A percentile compares a stretch with the other conserved stretches of the same genome.
Conservation (phyloP, 2,797 vertebrate species). For the Galaxias olidus region DNA sequence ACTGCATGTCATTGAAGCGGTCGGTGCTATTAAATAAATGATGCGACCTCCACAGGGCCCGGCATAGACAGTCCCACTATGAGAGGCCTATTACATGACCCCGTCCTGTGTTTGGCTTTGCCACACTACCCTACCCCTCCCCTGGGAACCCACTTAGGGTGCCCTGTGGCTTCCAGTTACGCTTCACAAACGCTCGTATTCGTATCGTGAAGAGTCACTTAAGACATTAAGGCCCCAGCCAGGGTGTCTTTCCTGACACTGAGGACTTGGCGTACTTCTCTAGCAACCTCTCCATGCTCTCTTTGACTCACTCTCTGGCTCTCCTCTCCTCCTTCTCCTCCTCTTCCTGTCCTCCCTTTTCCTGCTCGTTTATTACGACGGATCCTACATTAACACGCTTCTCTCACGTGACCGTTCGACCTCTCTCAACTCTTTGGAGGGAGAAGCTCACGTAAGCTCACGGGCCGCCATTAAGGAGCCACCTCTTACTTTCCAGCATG, state of each 20-base stretch:
- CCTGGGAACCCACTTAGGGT: slow-evolving; percentile 53
- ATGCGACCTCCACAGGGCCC: slow-evolving; percentile 57
- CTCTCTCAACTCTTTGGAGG: background rate
- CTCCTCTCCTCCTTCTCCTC: background rate
- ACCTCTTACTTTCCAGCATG: slow-evolving; percentile 25
- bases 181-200: slow-evolving; percentile 42
- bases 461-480: slow-evolving; percentile 25
- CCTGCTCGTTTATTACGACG: slow-evolving; percentile 7
- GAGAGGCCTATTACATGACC: slow-evolving; percentile 70
- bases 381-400: no score
- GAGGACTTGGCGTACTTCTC: slow-evolving; percentile 15
- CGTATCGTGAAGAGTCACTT: slow-evolving; percentile 36
- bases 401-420: background rate
- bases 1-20: slow-evolving; percentile 48
- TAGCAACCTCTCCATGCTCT: background rate
- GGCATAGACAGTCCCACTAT: slow-evolving; percentile 57
- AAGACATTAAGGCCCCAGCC: slow-evolving; percentile 20
- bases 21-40: slow-evolving; percentile 73
- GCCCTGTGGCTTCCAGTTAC: slow-evolving; percentile 61
- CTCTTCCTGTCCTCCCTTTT: background rate
- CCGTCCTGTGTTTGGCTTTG: slow-evolving; percentile 62
- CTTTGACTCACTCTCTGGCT: slow-evolving; percentile 16
- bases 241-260: slow-evolving; percentile 13
- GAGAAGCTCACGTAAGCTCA: slow-evolving; percentile 18
- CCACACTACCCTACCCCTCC: slow-evolving; percentile 62